phyloP scores from a whole-genome alignment of 2,113 vertebrate genomes.

The Lagopus muta region DNA sequence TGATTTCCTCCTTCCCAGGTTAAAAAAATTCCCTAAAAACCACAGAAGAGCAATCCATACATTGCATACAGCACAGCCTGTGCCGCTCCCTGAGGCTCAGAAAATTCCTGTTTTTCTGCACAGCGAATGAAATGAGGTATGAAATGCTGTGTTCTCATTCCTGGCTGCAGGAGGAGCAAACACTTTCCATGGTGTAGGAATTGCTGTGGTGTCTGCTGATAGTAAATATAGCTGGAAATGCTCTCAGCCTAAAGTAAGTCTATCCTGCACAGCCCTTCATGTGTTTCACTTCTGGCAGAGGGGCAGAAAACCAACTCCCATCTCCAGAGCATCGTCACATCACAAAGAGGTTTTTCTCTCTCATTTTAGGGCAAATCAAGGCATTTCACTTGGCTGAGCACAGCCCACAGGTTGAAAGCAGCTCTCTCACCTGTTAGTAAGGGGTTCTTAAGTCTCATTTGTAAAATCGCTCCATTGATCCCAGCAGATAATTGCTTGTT shows the following conservation, averaged over 20 bases:
- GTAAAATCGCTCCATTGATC: background rate
- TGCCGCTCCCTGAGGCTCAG: too few species aligned
- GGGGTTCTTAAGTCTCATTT: background rate
- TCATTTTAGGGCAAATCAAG: background rate
- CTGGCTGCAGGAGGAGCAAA: background rate
- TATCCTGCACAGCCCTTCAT: background rate
- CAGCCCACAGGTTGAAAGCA: background rate
- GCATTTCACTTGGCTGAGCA: rapidly evolving
- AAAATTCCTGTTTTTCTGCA: background rate
- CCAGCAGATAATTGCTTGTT: background rate
- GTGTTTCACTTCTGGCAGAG: rapidly evolving
- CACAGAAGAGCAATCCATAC: too few species aligned
- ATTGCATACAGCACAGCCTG: too few species aligned
- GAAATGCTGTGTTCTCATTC: background rate
- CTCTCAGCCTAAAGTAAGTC: rapidly evolving
- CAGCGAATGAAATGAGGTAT: background rate
- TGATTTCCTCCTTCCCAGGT: background rate
- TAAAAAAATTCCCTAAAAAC: background rate
- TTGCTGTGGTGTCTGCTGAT: background rate
- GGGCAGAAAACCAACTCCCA: rapidly evolving
- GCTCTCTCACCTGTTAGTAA: background rate
- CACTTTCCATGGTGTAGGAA: background rate
- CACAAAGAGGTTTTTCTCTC: background rate
- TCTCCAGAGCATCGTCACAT: background rate
- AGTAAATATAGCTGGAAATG: background rate